Base-by-base conservation (phyloP, 2,888 invertebrate species). In the Epinotia bilunana region DNA sequence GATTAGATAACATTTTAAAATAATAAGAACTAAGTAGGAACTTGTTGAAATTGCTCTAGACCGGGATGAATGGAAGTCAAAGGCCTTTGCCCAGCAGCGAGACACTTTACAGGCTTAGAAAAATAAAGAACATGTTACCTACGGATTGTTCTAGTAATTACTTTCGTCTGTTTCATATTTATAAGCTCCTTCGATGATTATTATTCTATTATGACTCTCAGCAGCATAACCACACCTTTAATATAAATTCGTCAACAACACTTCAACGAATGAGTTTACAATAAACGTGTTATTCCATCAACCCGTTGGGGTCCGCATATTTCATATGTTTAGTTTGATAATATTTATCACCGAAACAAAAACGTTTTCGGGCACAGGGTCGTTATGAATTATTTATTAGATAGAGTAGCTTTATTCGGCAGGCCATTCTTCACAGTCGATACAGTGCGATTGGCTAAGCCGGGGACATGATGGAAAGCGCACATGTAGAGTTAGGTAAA, bases 381-480 rank as follows among this genome's bases (percentile, higher is more conserved):
- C 58, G 70, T 11, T 70, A 74, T 74, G 74, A 74, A 74, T 70
- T 74, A 70, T 74, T 64, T 70, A 74, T 64, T 39, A 64, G 64
- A 70, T 64, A 64, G n/a, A 64, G 58, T 60, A n/a, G 33, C 16
- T 49, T 63, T 53, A 49, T 16, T 72, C 28, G 18, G 58, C 46
- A 46, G 28, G 4, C 18, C 58, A 60, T 72, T 60, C n/a, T 69
- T 60, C 46, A 69, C 18, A 60, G 46, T 46, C 60, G 46, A 69
- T 60, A 60, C 23, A 60, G 46, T 57, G 55, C 57, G 28, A 39
- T 11, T 39, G 33, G 23, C 57, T 68, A 58, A 68, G 57, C n/a
- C 23, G 16, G 46, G 12, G 46, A n/a, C 16, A 57, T 46, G 69
- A 60, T 46, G 58, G 46, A 69, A 69, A 69, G 43, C 46, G n/a